phyloP scores from a whole-genome alignment of 2,113 vertebrate species.

The Catharus minimus region DNA sequence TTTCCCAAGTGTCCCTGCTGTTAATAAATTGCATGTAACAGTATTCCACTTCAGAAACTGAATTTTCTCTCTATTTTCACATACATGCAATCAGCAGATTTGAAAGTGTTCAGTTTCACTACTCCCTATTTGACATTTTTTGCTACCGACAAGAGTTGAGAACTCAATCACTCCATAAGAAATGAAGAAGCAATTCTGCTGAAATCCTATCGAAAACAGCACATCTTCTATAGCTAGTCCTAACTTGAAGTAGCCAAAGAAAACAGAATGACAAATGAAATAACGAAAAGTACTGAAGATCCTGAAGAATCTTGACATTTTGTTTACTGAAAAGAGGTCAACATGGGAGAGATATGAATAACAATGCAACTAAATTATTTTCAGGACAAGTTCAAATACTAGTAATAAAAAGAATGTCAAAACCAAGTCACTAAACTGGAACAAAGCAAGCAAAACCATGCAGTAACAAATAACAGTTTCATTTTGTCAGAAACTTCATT shows the following conservation, averaged over 20 bases:
- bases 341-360: not conserved
- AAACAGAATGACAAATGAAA: not conserved
- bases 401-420: not conserved
- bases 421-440: not conserved
- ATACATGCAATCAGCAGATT: not conserved
- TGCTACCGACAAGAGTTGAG: not conserved
- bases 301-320: not conserved
- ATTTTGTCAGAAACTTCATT: not conserved
- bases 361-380: not conserved
- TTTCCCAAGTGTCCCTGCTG: not conserved
- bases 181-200: not conserved
- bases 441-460: not conserved
- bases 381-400: not conserved
- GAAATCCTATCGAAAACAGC: not conserved
- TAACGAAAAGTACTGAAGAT: not conserved
- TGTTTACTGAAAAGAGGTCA: not conserved
- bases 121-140: not conserved
- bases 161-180: not conserved
- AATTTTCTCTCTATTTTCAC: not conserved
- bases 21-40: not conserved
- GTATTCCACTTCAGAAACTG: not conserved
- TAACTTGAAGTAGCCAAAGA: not conserved
- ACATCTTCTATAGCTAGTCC: not conserved
- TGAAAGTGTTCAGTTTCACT: not conserved
- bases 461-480: not conserved